Percentiles rank a stretch among this genome's conserved stretches.
phyloP scores from a whole-genome alignment of 2,888 invertebrate species.

The Cosmia trapezina region DNA sequence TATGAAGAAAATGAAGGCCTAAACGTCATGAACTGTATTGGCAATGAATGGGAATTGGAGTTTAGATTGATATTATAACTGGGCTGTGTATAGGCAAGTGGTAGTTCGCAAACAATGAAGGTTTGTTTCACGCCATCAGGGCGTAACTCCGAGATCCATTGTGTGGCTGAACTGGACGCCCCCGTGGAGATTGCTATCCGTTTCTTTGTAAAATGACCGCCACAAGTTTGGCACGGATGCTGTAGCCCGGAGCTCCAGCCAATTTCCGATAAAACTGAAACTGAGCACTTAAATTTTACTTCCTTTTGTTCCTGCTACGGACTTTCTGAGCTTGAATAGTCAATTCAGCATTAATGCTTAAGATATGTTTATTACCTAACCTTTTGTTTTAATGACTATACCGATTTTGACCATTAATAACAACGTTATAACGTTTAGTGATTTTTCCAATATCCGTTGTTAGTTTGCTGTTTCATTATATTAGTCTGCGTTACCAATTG shows the following conservation, averaged over 20 bases:
- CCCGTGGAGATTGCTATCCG: slow-evolving; percentile 58
- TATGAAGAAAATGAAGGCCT: slow-evolving; percentile 3
- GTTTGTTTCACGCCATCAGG: slow-evolving; percentile 58
- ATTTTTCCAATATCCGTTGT: slow-evolving; percentile 45
- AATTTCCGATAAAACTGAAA: slow-evolving; percentile 59
- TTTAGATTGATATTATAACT: slow-evolving; percentile 40
- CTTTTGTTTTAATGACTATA: slow-evolving; percentile 25
- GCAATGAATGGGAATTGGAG: not conserved
- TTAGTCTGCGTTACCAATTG: slow-evolving; percentile 13
- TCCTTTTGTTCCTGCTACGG: slow-evolving; percentile 21
- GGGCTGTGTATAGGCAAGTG: slow-evolving; percentile 27
- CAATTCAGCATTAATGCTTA: slow-evolving; percentile 31
- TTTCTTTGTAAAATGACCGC: slow-evolving; percentile 52
- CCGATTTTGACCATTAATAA: slow-evolving; percentile 30
- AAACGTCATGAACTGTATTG: slow-evolving; percentile 2
- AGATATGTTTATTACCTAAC: slow-evolving; percentile 32
- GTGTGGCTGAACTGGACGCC: slow-evolving; percentile 58
- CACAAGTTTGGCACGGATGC: slow-evolving; percentile 47
- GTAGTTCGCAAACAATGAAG: slow-evolving; percentile 61
- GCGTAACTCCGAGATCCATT: slow-evolving; percentile 58
- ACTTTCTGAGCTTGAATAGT: slow-evolving; percentile 27
- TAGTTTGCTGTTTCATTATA: slow-evolving; percentile 26
- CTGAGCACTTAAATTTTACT: slow-evolving; percentile 54
- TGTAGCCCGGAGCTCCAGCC: slow-evolving; percentile 38
- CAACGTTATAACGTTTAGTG: slow-evolving; percentile 18